Conservation (phyloP, 2,113 vertebrate species). For the Mungos mungo region DNA sequence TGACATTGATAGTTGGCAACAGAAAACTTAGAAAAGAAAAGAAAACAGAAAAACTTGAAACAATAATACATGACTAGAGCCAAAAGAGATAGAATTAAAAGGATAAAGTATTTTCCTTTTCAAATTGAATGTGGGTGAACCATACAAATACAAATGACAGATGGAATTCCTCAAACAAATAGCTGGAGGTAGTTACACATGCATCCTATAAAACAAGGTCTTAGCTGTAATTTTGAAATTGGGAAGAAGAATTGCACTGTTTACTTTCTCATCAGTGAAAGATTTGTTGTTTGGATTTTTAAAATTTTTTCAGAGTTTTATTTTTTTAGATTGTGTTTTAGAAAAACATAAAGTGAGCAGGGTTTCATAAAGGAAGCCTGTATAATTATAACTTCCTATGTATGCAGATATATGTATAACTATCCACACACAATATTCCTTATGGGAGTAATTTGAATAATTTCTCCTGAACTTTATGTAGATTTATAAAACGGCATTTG, state of each 20-base stretch:
- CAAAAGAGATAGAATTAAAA: neutral
- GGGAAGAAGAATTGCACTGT: neutral
- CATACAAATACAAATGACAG: neutral
- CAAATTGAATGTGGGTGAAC: neutral
- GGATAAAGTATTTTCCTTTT: conserved; percentile 14
- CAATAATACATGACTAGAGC: neutral
- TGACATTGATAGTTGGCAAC: neutral
- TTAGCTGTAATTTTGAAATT: neutral
- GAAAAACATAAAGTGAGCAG: neutral
- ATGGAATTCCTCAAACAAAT: neutral
- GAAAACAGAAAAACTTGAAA: neutral
- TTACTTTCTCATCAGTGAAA: conserved; percentile 21
- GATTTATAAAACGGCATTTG: neutral
- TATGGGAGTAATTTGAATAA: neutral
- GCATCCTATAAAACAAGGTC: neutral
- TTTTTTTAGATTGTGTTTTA: neutral
- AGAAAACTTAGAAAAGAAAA: conserved; percentile 33
- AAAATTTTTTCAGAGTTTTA: neutral
- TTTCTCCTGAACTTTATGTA: neutral
- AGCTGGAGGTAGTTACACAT: neutral
- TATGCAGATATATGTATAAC: neutral
- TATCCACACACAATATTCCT: neutral
- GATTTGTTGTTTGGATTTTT: neutral
- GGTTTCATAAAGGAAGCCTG: neutral
- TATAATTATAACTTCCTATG: neutral